Evolutionary conservation across 2,113 vertebrate genomes (phyloP), one percentile per base, ranked within the genome.

Genomic region (Myotis brandtii): DNA sequence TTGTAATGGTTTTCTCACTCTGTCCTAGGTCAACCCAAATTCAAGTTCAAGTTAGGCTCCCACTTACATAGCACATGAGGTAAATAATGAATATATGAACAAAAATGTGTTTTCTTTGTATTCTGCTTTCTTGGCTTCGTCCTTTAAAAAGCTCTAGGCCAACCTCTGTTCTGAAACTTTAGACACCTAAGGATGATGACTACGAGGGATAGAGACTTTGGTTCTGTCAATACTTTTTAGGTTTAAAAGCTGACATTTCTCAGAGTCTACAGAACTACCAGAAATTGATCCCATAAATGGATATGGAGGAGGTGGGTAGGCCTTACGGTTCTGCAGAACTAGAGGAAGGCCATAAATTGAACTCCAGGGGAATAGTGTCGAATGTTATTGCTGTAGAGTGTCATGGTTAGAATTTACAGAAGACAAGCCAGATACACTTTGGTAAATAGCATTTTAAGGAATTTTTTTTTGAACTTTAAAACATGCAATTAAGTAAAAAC

Each of bases 1-100:
- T 96, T 80, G 89, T 96, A 64, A 96, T 93, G 56, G 6, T 50
- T 95, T 90, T 50, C 86, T 20, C 79, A 90, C 86, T 87, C 46
- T 92, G 79, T 95, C 83, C 81, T 96, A 87, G 43, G 34, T 70
- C 90, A 80, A 6, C 0, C 34, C 23, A 95, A 73, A 95, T 93
- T 97, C 54, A 97, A 94, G 93, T 46, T 94, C 84, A 94, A 93
- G 64, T 93, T 48, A 76, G n/a, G 54, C 6, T 93, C 23, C 73
- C 86, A 81, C 80, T 84, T 94, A 83, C 52, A 43, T 20, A 95
- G 43, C 43, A 85, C n/a, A 66, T 48, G 85, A 67, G n/a, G 64
- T 62, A 81, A 83, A 79, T 91, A 93, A 92, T 76, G 43, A 17
- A 84, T 66, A 86, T n/a, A 48, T 0, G 91, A 84, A 17, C 10